Conservation (phyloP, 1,140 invertebrate species). For the Tenebrio molitor region DNA sequence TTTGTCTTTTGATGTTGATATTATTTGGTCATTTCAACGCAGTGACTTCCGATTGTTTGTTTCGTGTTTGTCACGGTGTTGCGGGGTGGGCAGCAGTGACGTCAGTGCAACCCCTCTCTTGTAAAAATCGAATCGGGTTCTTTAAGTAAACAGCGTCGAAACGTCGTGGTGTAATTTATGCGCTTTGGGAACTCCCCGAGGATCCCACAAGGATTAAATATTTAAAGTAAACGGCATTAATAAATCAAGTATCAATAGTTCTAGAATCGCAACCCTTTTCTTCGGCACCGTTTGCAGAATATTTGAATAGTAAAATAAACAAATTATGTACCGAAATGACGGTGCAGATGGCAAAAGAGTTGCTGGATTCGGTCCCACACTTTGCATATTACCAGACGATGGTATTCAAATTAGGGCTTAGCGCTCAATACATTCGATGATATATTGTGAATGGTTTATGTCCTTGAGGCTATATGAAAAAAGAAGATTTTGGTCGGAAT, state of each 20-base stretch:
- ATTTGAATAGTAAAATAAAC: conserved; percentile 50
- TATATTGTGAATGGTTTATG: conserved; percentile 49
- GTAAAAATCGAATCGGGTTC: not conserved
- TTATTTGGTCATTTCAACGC: too few species aligned
- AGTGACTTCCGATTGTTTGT: too few species aligned
- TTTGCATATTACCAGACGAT: conserved; percentile 47
- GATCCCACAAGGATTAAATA: conserved; percentile 51
- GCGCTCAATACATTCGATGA: conserved; percentile 46
- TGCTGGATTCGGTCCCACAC: conserved; percentile 42
- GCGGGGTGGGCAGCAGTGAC: too few species aligned
- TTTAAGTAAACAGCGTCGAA: conserved; percentile 2
- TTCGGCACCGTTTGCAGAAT: conserved; percentile 23
- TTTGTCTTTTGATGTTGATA: too few species aligned
- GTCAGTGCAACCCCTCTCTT: too few species aligned
- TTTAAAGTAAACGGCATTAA: conserved; percentile 50
- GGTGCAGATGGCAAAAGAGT: conserved; percentile 40
- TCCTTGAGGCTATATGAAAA: conserved; percentile 49
- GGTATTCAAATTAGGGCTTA: conserved; percentile 47
- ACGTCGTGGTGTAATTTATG: not conserved
- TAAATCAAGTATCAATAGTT: conserved; percentile 49
- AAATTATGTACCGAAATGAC: conserved; percentile 46
- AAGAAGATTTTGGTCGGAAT: conserved; percentile 49
- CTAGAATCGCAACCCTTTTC: conserved; percentile 29
- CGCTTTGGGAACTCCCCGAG: conserved; percentile 10
- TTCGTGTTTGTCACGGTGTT: too few species aligned